Evolutionary conservation across 2,797 vertebrate genomes (phyloP).

Genomic region (Garrulus glandarius): DNA sequence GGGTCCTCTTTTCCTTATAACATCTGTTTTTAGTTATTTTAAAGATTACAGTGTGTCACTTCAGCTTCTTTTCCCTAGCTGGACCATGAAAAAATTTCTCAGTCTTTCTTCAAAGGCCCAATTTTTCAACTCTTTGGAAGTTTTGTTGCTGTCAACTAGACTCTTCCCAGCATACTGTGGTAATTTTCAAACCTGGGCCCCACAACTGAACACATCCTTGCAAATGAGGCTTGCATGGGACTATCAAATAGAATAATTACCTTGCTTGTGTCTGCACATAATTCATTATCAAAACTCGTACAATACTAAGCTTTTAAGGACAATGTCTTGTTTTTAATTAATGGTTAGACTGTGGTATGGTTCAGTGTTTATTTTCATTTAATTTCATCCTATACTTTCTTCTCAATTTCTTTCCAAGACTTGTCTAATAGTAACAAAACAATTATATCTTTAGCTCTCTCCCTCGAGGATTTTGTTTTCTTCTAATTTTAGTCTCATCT

Average conservation of each 20-base stretch:
- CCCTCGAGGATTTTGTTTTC: not conserved
- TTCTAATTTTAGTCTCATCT: not conserved
- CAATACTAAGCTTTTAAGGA: not conserved
- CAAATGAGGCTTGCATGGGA: not conserved
- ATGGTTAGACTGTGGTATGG: not conserved
- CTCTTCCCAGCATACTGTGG: not conserved
- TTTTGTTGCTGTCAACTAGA: not conserved
- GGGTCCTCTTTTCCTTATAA: not conserved
- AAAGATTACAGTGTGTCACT: not conserved
- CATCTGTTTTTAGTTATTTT: not conserved
- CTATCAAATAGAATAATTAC: conserved; percentile 7
- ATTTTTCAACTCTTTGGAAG: not conserved
- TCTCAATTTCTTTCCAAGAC: not conserved
- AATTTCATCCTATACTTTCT: not conserved
- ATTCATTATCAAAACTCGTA: not conserved
- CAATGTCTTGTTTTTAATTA: not conserved
- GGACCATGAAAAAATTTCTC: not conserved
- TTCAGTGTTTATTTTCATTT: not conserved
- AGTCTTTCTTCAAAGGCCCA: not conserved
- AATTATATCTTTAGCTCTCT: not conserved
- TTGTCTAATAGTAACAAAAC: not conserved
- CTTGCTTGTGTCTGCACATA: not conserved
- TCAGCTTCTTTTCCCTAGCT: not conserved
- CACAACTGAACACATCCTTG: not conserved
- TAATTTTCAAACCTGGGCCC: not conserved